These are phyloP conservation scores for Limnephilus auricula DNA, from an alignment of 2,888 invertebrate species.

Conservation along the genomic window DNA sequence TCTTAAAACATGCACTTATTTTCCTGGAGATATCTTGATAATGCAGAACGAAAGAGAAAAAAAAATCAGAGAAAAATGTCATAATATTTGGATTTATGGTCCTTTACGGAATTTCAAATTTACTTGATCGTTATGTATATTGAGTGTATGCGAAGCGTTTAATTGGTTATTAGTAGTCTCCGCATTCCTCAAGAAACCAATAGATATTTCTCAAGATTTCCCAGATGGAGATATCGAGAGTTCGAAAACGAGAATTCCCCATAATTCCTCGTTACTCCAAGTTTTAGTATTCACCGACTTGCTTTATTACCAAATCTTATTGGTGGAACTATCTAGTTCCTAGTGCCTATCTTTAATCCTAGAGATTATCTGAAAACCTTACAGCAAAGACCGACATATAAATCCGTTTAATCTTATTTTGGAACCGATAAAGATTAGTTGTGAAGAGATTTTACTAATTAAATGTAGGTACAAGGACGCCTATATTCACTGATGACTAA, in stretches of 20 bases:
- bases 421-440: background rate
- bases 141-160: background rate
- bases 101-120: no score
- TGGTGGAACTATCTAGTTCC: background rate
- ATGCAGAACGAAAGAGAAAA: no score
- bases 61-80: no score
- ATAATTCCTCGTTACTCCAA: background rate
- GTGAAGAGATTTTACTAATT: background rate
- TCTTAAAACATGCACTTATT: no score
- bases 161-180: background rate
- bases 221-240: background rate
- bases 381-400: background rate
- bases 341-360: background rate
- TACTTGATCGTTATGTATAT: background rate
- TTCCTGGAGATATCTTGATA: no score
- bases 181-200: background rate
- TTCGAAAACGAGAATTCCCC: background rate
- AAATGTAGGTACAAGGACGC: background rate
- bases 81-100: no score
- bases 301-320: background rate
- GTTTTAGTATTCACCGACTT: background rate
- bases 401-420: background rate
- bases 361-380: background rate
- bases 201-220: background rate
- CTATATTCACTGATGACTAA: background rate